Conservation (phyloP, 2,888 invertebrate species). For the Diachrysia chrysitis region DNA sequence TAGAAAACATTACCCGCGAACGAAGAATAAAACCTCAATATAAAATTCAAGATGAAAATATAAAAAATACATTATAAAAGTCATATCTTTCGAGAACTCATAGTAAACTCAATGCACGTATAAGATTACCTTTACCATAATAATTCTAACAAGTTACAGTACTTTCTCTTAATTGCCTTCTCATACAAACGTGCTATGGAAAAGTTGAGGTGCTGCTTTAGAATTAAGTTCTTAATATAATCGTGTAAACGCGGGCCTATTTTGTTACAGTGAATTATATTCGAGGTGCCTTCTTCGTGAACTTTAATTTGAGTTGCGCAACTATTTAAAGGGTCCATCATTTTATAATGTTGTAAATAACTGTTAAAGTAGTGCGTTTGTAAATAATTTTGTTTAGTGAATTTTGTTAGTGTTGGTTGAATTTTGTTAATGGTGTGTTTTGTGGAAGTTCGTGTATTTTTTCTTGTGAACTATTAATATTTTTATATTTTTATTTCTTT, state of each 20-base stretch:
- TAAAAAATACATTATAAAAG: slow-evolving; percentile 29
- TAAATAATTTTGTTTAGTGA: slow-evolving; percentile 2
- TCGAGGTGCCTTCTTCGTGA: slow-evolving; percentile 34
- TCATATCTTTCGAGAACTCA: slow-evolving; percentile 50
- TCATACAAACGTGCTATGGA: slow-evolving; percentile 70
- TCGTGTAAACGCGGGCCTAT: slow-evolving; percentile 43
- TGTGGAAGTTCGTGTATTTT: background rate
- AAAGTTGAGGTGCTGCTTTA: slow-evolving; percentile 68
- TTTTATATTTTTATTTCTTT: no score
- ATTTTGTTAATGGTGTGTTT: background rate
- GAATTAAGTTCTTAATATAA: slow-evolving; percentile 69
- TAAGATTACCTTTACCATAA: slow-evolving; percentile 75
- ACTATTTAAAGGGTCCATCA: slow-evolving; percentile 22
- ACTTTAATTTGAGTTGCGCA: slow-evolving; percentile 41
- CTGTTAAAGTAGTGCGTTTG: slow-evolving; percentile 10
- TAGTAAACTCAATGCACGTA: slow-evolving; percentile 64
- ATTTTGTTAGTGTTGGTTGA: background rate
- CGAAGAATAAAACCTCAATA: no score
- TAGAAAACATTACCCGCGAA: background rate
- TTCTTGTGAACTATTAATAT: background rate
- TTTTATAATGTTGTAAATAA: slow-evolving; percentile 19
- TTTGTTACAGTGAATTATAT: slow-evolving; percentile 37
- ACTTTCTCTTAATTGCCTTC: slow-evolving; percentile 80
- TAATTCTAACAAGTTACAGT: slow-evolving; percentile 78
- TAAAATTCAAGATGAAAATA: slow-evolving; percentile 32